Evolutionary conservation across 2,797 vertebrate species (phyloP), one percentile per base, ranked within the genome.

Genomic region (Podargus strigoides): DNA sequence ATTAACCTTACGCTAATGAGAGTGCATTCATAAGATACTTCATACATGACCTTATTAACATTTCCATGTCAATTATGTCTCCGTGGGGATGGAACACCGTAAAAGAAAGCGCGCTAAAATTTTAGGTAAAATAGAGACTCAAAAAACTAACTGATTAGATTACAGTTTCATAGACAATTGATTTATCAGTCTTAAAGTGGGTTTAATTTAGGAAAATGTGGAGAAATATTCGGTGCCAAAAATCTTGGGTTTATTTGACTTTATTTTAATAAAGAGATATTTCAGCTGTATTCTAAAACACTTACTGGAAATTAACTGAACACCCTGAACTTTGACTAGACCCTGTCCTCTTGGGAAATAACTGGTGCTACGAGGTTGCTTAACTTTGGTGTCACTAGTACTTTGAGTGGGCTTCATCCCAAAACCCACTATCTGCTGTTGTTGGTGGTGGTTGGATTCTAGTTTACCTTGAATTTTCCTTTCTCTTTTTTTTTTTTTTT

Each of bases 51-150:
- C 78, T 96, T 84, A 88, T 91, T 87, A 84, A 83, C 47, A 88
- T 75, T 70, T 91, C 80, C 70, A 44, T 69, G 95, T 80, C 84
- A 87, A 66, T 97, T 96, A 95, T 94, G 94, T 90, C 90, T 95
- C 93, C 0, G 3, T 90, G 75, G 46, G 78, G 69, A 91, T 66
- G 83, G 68, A 85, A 87, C 63, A 50, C 53, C 93, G 95, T 52
- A 91, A 95, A 96, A 94, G 76, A 81, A 95, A 95, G 68, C 28
- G 92, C 32, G 34, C 66, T 97, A 94, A 90, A 96, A 95, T 96
- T 96, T 92, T 93, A 93, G 90, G 77, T 94, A 92, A 97, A 87
- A 85, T 87, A 90, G 89, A 96, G 81, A 63, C 36, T 87, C 16
- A 15, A 89, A 95, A 93, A 94, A n/a, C 12, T 67, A 76, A 72